phyloP scores from a whole-genome alignment of 2,888 invertebrate genomes.

The Bugula neritina region DNA sequence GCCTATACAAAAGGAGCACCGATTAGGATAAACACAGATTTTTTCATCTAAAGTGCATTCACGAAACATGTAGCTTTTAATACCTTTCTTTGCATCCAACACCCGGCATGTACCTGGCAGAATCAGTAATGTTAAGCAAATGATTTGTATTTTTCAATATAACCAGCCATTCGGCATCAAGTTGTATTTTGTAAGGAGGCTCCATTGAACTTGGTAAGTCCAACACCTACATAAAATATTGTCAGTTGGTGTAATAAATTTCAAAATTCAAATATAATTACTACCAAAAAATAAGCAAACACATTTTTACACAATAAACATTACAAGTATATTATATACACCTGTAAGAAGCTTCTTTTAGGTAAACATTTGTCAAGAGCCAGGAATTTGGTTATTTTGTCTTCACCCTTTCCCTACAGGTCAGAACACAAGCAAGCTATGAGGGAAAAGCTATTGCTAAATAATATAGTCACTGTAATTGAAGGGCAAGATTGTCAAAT shows the following conservation, averaged over 20 bases:
- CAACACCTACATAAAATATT: conserved; percentile 54
- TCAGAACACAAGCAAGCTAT: conserved; percentile 18
- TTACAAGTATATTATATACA: no score
- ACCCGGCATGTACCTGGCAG: conserved; percentile 74
- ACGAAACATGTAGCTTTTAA: no score
- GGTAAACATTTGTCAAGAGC: conserved; percentile 92
- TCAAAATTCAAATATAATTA: no score
- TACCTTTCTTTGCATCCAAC: conserved; percentile 66
- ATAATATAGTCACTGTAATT: background rate
- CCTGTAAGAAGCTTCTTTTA: conserved; percentile 77
- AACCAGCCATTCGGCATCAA: conserved; percentile 88
- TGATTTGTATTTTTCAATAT: conserved; percentile 83
- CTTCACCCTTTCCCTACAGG: background rate
- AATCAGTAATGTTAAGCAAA: conserved; percentile 67
- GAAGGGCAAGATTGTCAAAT: no score
- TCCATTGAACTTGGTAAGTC: conserved; percentile 60
- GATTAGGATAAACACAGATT: no score
- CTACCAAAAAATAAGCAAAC: no score
- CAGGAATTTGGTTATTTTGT: conserved; percentile 70
- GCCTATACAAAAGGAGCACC: no score
- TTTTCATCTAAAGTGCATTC: no score
- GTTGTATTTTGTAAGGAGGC: conserved; percentile 40
- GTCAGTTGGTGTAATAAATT: no score
- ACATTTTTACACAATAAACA: no score
- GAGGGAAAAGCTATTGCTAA: background rate